Percentiles rank a stretch among this genome's conserved stretches.
These are phyloP conservation scores for Hybos culiciformis DNA, from an alignment of 2,888 invertebrate species.

Conservation along the genomic window DNA sequence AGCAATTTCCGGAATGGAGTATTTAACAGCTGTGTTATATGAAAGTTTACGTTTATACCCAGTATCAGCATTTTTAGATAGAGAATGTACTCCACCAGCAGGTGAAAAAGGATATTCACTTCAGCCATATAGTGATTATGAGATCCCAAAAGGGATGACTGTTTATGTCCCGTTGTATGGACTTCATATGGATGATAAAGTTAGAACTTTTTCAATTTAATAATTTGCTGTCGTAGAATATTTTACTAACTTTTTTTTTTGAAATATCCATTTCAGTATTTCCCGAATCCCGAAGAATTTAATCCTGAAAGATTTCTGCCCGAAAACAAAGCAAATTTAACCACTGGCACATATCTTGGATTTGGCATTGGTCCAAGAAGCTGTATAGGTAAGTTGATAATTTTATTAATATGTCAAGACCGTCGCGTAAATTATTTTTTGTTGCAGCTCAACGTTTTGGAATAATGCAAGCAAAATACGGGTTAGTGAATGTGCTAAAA, in stretches of 20 bases:
- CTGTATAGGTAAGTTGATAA: conserved; percentile 12
- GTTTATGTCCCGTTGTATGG: conserved; percentile 28
- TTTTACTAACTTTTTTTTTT: no score
- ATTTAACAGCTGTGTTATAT: conserved; percentile 35
- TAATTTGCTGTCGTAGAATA: background rate
- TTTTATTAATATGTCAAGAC: no score
- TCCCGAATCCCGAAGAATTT: background rate
- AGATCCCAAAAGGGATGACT: conserved; percentile 26
- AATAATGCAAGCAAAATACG: conserved; percentile 26
- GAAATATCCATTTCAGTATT: conserved; percentile 16
- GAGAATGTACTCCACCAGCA: conserved; percentile 24
- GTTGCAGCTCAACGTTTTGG: conserved; percentile 32
- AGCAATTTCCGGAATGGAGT: conserved; percentile 33
- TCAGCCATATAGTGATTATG: conserved; percentile 25
- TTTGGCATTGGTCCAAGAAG: background rate
- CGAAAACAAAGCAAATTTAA: background rate
- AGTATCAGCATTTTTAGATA: conserved; percentile 30
- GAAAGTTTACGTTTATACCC: conserved; percentile 33
- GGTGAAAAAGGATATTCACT: conserved; percentile 21
- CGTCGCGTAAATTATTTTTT: no score
- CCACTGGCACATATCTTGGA: background rate
- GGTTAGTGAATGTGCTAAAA: conserved; percentile 27
- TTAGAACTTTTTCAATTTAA: conserved; percentile 11
- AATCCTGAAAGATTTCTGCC: background rate
- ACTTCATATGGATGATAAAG: conserved; percentile 31